phyloP scores from a whole-genome alignment of 1,140 invertebrate genomes.

The Agraylea sexmaculata region DNA sequence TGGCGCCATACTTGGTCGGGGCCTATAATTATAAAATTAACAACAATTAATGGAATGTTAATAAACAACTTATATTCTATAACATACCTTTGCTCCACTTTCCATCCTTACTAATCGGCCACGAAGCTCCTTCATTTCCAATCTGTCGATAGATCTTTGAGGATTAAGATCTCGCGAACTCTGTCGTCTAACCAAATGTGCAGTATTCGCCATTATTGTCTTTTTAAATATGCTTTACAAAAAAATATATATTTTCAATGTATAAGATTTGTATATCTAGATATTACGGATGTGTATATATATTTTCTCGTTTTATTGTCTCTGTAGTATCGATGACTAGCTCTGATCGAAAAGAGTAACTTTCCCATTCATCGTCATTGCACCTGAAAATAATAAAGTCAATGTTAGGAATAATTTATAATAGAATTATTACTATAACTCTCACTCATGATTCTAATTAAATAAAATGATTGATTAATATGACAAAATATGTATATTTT shows the following conservation, averaged over 20 bases:
- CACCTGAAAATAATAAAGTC: too few species aligned
- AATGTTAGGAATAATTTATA: too few species aligned
- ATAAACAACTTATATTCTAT: neutral
- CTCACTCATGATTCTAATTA: too few species aligned
- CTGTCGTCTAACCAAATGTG: slow-evolving; percentile 73
- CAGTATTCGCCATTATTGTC: slow-evolving; percentile 73
- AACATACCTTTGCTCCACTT: slow-evolving; percentile 38
- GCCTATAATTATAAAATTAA: slow-evolving; percentile 23
- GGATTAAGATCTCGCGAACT: slow-evolving; percentile 72
- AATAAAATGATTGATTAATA: too few species aligned
- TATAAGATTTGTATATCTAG: neutral
- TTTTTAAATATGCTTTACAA: slow-evolving; percentile 1
- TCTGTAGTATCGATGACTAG: too few species aligned
- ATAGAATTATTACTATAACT: too few species aligned
- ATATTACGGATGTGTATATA: too few species aligned
- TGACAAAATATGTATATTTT: too few species aligned
- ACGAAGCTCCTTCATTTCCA: slow-evolving; percentile 76
- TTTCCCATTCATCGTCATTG: too few species aligned
- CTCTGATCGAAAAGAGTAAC: too few species aligned
- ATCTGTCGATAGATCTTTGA: slow-evolving; percentile 68
- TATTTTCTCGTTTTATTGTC: too few species aligned
- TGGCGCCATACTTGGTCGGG: slow-evolving; percentile 63
- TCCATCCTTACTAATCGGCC: slow-evolving; percentile 67
- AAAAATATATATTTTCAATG: neutral
- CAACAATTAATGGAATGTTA: neutral